Percentiles rank a stretch among this genome's conserved stretches.
phyloP scores from a whole-genome alignment of 2,113 vertebrate genomes.

The Hippocampus zosterae region DNA sequence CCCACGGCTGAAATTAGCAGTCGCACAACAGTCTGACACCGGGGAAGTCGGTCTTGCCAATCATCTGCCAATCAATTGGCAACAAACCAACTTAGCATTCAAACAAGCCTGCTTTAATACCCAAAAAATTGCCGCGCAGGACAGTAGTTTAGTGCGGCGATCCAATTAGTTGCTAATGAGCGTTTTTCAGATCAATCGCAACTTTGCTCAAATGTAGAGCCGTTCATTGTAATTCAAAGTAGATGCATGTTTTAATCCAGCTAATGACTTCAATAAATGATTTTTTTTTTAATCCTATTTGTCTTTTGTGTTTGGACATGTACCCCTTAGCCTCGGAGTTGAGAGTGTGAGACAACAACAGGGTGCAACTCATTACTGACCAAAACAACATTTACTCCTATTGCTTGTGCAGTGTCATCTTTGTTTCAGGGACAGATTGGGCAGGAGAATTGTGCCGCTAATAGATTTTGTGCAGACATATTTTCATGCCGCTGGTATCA shows the following conservation, averaged over 20 bases:
- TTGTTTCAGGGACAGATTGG: constrained; percentile 81
- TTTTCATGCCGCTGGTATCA: constrained; percentile 79
- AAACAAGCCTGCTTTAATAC: not conserved
- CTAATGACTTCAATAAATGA: not conserved
- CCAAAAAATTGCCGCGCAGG: not conserved
- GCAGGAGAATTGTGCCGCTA: constrained; percentile 39
- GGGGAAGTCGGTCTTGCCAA: not conserved
- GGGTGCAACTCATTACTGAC: constrained; percentile 82
- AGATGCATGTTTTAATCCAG: not conserved
- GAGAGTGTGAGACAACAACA: constrained; percentile 82
- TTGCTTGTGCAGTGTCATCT: constrained; percentile 82
- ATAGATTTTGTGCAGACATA: constrained; percentile 65
- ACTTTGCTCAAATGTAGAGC: not conserved
- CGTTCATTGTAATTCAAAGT: not conserved
- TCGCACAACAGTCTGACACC: not conserved
- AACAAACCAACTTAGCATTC: not conserved
- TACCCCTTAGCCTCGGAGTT: constrained; percentile 72
- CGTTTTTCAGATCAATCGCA: not conserved
- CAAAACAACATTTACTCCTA: constrained; percentile 79
- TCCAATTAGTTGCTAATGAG: constrained; percentile 3
- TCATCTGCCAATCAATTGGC: not conserved
- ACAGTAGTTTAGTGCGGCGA: not conserved
- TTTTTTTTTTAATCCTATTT: not conserved
- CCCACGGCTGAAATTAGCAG: not conserved
- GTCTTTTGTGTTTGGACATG: not conserved